phyloP scores from a whole-genome alignment of 2,888 invertebrate genomes.

The Conus canariensis region DNA sequence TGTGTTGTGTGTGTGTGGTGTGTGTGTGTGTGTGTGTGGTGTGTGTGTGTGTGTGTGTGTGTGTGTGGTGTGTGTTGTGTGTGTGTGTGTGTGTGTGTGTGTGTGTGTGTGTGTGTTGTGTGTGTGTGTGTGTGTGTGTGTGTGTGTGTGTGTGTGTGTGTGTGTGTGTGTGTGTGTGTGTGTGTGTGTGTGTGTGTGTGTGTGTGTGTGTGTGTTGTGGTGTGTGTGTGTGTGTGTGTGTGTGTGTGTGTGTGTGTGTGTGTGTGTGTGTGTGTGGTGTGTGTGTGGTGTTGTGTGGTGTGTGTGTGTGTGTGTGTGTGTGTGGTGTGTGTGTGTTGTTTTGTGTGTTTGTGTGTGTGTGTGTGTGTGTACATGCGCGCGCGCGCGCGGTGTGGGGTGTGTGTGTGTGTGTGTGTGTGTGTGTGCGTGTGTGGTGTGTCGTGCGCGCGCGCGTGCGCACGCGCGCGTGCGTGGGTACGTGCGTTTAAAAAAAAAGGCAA shows the following conservation, averaged over 20 bases:
- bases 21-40: neutral
- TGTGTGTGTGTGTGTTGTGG: neutral
- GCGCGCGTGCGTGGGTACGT: too few relatives aligned
- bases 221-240: neutral
- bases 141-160: neutral
- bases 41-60: neutral
- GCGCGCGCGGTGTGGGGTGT: neutral
- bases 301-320: neutral
- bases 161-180: neutral
- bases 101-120: neutral
- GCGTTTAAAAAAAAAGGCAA: too few relatives aligned
- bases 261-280: neutral
- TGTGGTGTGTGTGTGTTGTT: neutral
- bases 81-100: neutral
- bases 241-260: neutral
- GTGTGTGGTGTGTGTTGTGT: too few relatives aligned
- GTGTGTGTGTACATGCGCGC: neutral
- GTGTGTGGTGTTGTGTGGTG: too few relatives aligned
- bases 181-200: too few relatives aligned
- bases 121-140: neutral
- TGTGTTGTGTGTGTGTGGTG: neutral
- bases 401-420: neutral
- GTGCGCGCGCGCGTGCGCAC: neutral
- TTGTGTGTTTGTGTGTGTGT: too few relatives aligned
- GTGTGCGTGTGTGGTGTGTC: neutral